phyloP scores from a whole-genome alignment of 2,888 invertebrate species.

The Oscheius sp. region DNA sequence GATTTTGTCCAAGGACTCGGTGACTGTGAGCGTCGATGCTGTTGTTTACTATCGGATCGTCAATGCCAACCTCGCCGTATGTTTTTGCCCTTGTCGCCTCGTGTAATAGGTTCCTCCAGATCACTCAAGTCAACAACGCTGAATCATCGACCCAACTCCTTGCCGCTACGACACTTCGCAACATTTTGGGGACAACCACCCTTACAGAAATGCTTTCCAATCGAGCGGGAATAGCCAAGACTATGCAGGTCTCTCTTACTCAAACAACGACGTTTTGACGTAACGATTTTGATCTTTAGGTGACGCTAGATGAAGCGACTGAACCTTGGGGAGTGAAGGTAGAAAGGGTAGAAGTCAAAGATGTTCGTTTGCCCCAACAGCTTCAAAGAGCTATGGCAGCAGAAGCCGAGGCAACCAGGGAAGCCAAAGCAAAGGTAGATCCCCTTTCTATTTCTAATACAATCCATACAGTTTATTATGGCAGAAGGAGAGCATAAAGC shows the following conservation, averaged over 20 bases:
- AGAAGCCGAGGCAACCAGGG: conserved; percentile 90
- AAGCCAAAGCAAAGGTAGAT: conserved; percentile 78
- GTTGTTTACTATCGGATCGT: conserved; percentile 78
- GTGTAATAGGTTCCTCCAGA: neutral
- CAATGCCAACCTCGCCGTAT: conserved; percentile 87
- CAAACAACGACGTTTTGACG: too few species aligned
- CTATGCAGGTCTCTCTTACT: conserved; percentile 12
- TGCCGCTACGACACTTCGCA: conserved; percentile 74
- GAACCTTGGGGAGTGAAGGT: conserved; percentile 74
- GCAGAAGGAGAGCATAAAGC: conserved; percentile 89
- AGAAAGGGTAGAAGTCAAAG: conserved; percentile 72
- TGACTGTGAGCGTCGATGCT: conserved; percentile 96
- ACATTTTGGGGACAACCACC: conserved; percentile 93
- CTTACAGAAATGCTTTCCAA: conserved; percentile 95
- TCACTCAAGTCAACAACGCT: conserved; percentile 70
- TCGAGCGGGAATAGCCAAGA: conserved; percentile 82
- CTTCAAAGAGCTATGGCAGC: conserved; percentile 92
- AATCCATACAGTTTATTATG: conserved; percentile 73
- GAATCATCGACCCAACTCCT: conserved; percentile 63
- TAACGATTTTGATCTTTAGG: too few species aligned
- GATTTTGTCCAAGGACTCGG: conserved; percentile 80
- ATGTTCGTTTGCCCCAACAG: conserved; percentile 82
- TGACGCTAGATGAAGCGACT: conserved; percentile 72
- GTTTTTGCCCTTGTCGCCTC: too few species aligned
- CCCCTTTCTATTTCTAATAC: conserved; percentile 37